Base-by-base conservation (phyloP, 2,888 invertebrate genomes). In the Caenorhabditis angaria region DNA sequence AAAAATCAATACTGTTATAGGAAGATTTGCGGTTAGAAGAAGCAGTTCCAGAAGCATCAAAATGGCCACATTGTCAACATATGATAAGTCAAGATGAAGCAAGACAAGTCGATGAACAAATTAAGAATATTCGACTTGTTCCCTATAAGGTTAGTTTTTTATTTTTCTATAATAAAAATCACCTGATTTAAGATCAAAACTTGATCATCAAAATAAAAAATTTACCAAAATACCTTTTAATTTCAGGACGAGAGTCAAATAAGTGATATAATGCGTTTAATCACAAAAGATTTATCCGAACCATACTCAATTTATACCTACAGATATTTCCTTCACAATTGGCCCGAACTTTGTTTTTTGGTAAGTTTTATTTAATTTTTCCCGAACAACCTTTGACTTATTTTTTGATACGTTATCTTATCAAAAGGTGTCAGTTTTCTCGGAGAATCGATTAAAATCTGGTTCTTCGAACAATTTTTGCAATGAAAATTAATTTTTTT, bases 231-330 rank as follows among this genome's bases (percentile, higher is more conserved):
- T n/a, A 48, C 18, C n/a, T 48, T 48, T 51, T 32, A n/a, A 29
- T 61, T 66, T 28, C 48, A 94, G 90, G 95, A 94, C 86, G 97
- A 99, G 90, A 90, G 93, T 82, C 97, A 97, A 90, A 96, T 99
- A 95, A 94, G 95, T 86, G 94, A 95, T 90, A 97, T 99, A 83
- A 97, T 99, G 95, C 92, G 93, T 90, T 92, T 99, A 88, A 97
- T 99, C 89, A 96, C 97, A 88, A 96, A 95, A 89, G 99, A 99
- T 91, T 91, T 99, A 83, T 97, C 97, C 71, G 99, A 99, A 91
- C 99, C 99, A 48, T 99, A 99, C 90, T 97, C 97, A 81, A 97
- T 99, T 90, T 99, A 99, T 90, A 99, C 99, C 32, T 99, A 99
- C 91, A 92, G 99, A 90, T 99, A 97, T 91, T 99, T 99, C 91